Percentiles rank a stretch among this genome's conserved stretches.
phyloP scores from a whole-genome alignment of 2,113 vertebrate species.

The Hippocampus abdominalis region DNA sequence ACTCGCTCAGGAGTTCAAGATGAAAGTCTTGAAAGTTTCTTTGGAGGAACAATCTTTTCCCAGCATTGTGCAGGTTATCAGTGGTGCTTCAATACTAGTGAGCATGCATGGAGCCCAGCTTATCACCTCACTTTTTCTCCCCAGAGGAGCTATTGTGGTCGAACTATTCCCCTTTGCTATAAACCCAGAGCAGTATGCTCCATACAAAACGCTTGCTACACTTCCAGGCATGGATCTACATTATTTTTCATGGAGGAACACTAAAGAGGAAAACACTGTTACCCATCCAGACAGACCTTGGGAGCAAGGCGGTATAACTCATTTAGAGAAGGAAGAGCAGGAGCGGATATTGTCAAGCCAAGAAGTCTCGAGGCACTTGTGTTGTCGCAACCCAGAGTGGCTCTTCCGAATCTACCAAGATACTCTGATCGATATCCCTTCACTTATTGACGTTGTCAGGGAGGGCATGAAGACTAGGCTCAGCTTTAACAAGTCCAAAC shows the following conservation, averaged over 20 bases:
- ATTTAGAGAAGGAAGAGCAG: conserved; percentile 84
- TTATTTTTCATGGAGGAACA: conserved; percentile 91
- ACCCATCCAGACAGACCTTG: conserved; percentile 84
- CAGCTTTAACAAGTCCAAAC: conserved; percentile 74
- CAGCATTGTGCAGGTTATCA: conserved; percentile 82
- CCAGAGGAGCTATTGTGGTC: conserved; percentile 84
- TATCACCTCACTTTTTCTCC: conserved; percentile 87
- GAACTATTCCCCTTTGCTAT: conserved; percentile 93
- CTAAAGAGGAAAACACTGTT: conserved; percentile 78
- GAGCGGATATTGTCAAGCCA: conserved; percentile 84
- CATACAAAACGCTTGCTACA: conserved; percentile 88
- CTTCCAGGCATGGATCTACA: conserved; percentile 95
- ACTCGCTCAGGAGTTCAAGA: conserved; percentile 91
- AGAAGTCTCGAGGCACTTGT: conserved; percentile 89
- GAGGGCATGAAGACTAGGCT: conserved; percentile 79
- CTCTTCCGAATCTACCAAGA: conserved; percentile 98
- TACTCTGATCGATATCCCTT: conserved; percentile 85
- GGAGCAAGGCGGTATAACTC: conserved; percentile 93
- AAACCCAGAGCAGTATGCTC: conserved; percentile 94
- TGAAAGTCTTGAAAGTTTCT: conserved; percentile 89
- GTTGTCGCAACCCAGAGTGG: conserved; percentile 96
- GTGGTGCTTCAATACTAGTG: conserved; percentile 85
- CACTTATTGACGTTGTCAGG: conserved; percentile 80
- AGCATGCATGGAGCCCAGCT: conserved; percentile 98
- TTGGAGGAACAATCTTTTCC: conserved; percentile 87